Evolutionary conservation across 1,140 invertebrate species (phyloP), one percentile per base, ranked within the genome.

Genomic region (Orussus abietinus): DNA sequence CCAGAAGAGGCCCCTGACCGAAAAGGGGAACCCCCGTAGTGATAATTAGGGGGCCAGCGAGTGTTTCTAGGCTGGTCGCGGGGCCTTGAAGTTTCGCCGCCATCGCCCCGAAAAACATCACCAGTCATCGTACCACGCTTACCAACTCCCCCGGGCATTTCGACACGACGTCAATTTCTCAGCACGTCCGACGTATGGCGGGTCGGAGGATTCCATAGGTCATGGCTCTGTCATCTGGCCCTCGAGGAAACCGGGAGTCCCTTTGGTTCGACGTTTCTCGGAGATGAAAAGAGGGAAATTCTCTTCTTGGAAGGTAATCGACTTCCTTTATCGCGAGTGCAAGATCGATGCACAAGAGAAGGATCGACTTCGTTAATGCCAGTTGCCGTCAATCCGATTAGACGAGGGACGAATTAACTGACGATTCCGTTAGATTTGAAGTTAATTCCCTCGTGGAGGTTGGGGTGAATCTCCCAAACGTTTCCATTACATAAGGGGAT

Each of bases 21-120:
- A 57, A 62, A 42, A 62, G 59, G 57, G 57, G 57, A 58, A 62
- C 61, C 61, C 61, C 61, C 45, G 59, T 51, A 53, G 61, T 47
- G 61, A 64, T 64, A 64, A 64, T 64, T 64, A 64, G 61, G 61
- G 57, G 51, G 53, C 61, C 59, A 55, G 50, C 61, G 61, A 64
- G 61, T 64, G 61, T 64, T 64, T 64, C 60, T 64, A 51, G 62
- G 47, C 58, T 51, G 56, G 47, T 50, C 46, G 53, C 55, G 52
- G 56, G 51, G 59, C 59, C 60, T 64, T 64, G 56, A 64, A 62
- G 62, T 64, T 64, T 64, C 34, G 56, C 60, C 62, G 62, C 58
- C 45, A n/a, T 44, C 51, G 57, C 49, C 57, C 59, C 53, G 53
- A 63, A 62, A n/a, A 63, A 62, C 59, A 63, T 62, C 55, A 57